A percentile compares a stretch with the other conserved stretches of the same genome.
These are phyloP conservation scores for Pteropus rufus DNA, from an alignment of 2,797 vertebrate genomes.

Conservation along the genomic window DNA sequence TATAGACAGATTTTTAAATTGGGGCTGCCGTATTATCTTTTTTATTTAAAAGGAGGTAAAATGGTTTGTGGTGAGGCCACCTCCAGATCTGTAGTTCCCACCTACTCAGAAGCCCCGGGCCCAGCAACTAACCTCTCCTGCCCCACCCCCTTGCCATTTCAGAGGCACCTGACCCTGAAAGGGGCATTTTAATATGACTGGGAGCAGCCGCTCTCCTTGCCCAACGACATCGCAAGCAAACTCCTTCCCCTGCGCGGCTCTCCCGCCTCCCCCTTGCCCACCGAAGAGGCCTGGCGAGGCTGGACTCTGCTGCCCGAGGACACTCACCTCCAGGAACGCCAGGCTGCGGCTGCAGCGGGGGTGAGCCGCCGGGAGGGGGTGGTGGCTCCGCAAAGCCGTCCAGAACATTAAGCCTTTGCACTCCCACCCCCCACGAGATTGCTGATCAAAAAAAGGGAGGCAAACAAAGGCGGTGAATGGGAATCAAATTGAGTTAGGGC, in stretches of 20 bases:
- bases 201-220: background rate
- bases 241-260: accelerated
- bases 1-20: background rate
- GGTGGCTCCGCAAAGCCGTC: background rate
- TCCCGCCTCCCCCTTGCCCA: background rate
- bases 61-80: background rate
- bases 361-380: background rate
- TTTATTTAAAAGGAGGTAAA: background rate
- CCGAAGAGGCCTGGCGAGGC: background rate
- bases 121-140: too few relatives aligned
- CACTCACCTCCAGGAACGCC: background rate
- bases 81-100: background rate
- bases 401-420: conserved; percentile 82
- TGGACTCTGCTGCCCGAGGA: background rate
- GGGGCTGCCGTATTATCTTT: background rate
- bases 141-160: accelerated
- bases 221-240: background rate
- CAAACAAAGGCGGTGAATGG: conserved; percentile 86
- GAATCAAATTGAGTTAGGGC: conserved; percentile 87
- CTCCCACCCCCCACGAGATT: conserved; percentile 29
- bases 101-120: background rate
- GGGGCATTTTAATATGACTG: background rate
- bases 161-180: background rate
- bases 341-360: accelerated
- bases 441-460: conserved; percentile 83